Base-by-base conservation (phyloP, 1,140 invertebrate genomes). In the Megathymus violae region DNA sequence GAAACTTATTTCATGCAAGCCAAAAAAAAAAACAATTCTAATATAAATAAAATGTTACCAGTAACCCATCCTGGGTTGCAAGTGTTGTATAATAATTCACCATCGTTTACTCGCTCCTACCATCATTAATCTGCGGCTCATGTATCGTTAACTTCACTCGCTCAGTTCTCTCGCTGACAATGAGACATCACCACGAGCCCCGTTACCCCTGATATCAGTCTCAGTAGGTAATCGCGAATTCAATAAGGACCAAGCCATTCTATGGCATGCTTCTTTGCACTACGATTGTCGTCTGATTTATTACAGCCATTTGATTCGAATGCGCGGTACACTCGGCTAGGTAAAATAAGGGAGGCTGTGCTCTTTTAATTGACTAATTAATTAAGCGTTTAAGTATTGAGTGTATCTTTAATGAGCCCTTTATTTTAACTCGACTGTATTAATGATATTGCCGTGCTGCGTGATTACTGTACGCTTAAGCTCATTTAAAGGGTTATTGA, bases 311-410 rank as follows among this genome's bases (percentile, higher is more conserved):
- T 80, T 74, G 73, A 74, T 67, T 64, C 40, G 22, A 71, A 60
- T 40, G 52, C 68, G 31, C 52, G 61, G 63, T 71, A 74, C 62
- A 67, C 64, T 47, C 54, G 52, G 62, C 63, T 67, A 72, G 67
- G 74, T 73, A 73, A 80, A 78, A 76, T 77, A n/a, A n/a, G 76
- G 73, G 76, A 78, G 67, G 51, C 67, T 66, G 56, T 46, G 58
- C 65, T 41, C 61, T 67, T 77, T 82, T 80, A 84, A 84, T 80
- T 82, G 76, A 78, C 75, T 80, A 84, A 82, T 84, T 84, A 84
- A 84, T 78, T 71, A 76, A 67, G 50, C 61, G 58, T 67, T 65
- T 70, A 74, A 64, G 61, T 71, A 73, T 71, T 70, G 76, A 75
- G 76, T 69, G 66, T 50, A 61, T 61, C 64, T 62, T 73, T 69